Base-by-base conservation (phyloP, 1,140 invertebrate species). In the Episyrphus balteatus region DNA sequence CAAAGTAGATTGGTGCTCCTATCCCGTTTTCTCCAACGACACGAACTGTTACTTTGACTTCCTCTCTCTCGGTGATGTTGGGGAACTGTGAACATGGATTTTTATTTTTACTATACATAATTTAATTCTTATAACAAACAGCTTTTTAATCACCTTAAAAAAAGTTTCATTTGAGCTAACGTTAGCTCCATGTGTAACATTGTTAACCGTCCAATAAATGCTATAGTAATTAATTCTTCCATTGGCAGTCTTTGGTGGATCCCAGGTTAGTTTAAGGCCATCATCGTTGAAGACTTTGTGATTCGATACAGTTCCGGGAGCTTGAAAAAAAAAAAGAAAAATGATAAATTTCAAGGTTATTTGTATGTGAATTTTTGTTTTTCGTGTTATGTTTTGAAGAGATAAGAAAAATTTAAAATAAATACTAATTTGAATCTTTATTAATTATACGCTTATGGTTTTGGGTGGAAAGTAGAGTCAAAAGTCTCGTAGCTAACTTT, bases 21-120 rank as follows among this genome's bases (percentile, higher is more conserved):
- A 64, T 55, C 5, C 62, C 61, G 1, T 59, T 67, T 13, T 65
- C 62, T 3, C 64, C 64, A 18, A 67, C 55, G 2, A 64, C 64
- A 3, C 64, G 57, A 12, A 67, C 55, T 8, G 62, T 55, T 36
- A 67, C 61, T 47, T 66, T 58, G 31, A 67, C 63, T 41, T 62
- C 62, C 7, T 60, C 58, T 18, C 53, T 51, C 41, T 67, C 60
- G 17, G 60, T 62, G 8, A 65, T 58, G 30, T 67, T 66, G 30
- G 64, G 64, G 33, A 67, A 67, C 64, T 67, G 44, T 2, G 37
- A 34, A 14, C 2, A 13, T 41, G n/a, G 26, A 40, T 30, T 14
- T 26, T 1, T 49, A 9, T 21, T 33, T 1, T 18, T 12, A 9
- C 13, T 12, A 13, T 36, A 39, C 2, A 14, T 8, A 15, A 17